Evolutionary conservation across 64 coral and sea anemone species (phyloP).

Genomic region (Stichodactyla helianthus): DNA sequence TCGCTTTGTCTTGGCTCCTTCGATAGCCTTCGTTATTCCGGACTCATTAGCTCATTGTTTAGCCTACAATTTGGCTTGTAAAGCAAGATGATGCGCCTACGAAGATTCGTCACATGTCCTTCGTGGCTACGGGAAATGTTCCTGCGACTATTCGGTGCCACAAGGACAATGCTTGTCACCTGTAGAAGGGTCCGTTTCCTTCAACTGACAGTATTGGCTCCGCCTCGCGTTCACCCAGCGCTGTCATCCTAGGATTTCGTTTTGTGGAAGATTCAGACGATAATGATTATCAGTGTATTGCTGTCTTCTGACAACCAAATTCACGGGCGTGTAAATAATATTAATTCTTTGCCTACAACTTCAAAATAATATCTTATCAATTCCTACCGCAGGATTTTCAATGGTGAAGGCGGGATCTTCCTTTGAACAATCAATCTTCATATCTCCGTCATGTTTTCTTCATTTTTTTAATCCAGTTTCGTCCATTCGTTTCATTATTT

Average conservation of each 20-base stretch:
- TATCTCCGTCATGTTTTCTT: neutral
- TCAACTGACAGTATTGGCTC: slow-evolving; percentile 43
- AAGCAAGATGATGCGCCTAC: neutral
- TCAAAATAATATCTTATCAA: slow-evolving; percentile 8
- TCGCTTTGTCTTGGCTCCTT: neutral
- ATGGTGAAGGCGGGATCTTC: neutral
- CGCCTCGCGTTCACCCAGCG: slow-evolving; percentile 53
- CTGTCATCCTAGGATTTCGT: slow-evolving; percentile 35
- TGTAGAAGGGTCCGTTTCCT: slow-evolving; percentile 58
- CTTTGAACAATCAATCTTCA: neutral
- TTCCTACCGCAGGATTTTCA: neutral
- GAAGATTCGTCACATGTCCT: slow-evolving; percentile 41
- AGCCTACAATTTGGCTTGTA: neutral
- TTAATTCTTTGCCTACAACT: neutral
- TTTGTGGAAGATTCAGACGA: slow-evolving; percentile 27
- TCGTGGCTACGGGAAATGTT: slow-evolving; percentile 16
- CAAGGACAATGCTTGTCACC: slow-evolving; percentile 50
- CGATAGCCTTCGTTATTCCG: neutral
- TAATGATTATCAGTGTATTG: slow-evolving; percentile 15
- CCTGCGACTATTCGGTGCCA: slow-evolving; percentile 67
- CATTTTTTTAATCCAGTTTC: neutral
- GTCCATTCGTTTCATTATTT: neutral
- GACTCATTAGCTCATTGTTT: slow-evolving; percentile 5
- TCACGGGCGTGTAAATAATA: neutral
- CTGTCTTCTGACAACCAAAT: neutral